Base-by-base conservation (phyloP, 37 sponge, comb jelly and placozoan genomes). In the Aphrocallistes beatrix region DNA sequence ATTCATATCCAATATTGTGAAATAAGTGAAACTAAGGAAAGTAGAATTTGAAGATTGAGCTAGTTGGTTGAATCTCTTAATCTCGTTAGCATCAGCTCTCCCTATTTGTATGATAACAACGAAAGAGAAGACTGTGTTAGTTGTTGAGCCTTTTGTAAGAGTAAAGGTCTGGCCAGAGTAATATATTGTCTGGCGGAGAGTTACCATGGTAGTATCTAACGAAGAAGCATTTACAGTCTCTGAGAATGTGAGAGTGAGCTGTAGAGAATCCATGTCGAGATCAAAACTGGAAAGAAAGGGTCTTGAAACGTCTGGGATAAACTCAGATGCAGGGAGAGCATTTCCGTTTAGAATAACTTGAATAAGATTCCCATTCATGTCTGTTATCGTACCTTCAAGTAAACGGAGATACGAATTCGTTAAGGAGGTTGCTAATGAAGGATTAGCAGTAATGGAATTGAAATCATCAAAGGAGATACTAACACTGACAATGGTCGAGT, bases 1-100 rank as follows among this genome's bases (percentile, higher is more conserved):
- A 87, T 91, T 93, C 91, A 93, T 95, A 82, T 95, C 96, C 25
- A 45, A 37, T 85, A 95, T 88, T 16, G 96, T 91, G 83, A 84
- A 86, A 36, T 39, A 85, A 37, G 69, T 23, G 0, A 95, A 37
- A 9, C 90, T 85, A 21, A 95, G 36, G 30, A 50, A 90, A 10
- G 88, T 86, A 40, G 85, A 86, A 0, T 39, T 28, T 1, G 21
- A 36, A 49, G 85, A 50, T 36, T 87, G 81, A 19, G 94, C 94
- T 23, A 94, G 85, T 0, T 83, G 51, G 1, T 89, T 83, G n/a
- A 91, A 81, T 36, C 89, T 81, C 86, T 94, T 94, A 36, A 94
- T 94, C 21, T 89, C 88, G 37, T 94, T 94, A 1, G 89, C 84
- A 87, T 94, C 94, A 49, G 84, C 69, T 23, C 81, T 38, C 0